A percentile compares a stretch with the other conserved stretches of the same genome.
Evolutionary conservation across 2,797 vertebrate species (phyloP).

Genomic region (Rhadinocentrus ornatus): DNA sequence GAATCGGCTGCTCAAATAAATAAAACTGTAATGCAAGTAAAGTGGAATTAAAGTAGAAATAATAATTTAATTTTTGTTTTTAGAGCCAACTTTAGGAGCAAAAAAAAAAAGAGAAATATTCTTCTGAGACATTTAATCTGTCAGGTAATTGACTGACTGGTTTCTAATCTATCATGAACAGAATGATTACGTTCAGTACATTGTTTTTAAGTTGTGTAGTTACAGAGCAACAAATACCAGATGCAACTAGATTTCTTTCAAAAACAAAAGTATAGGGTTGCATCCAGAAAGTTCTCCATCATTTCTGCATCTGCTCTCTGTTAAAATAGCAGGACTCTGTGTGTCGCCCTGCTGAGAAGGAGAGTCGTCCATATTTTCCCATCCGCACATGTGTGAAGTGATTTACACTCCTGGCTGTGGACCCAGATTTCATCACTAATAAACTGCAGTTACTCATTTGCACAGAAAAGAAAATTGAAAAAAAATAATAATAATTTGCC

Average conservation of each 20-base stretch:
- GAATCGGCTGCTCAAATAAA: background rate
- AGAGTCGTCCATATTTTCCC: slow-evolving; percentile 47
- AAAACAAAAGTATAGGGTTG: background rate
- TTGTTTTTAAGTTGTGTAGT: background rate
- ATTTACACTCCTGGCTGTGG: slow-evolving; percentile 56
- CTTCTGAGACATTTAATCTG: background rate
- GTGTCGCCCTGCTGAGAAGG: slow-evolving; percentile 1
- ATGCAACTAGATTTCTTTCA: background rate
- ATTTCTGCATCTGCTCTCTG: slow-evolving; percentile 6
- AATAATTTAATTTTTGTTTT: background rate
- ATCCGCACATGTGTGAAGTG: slow-evolving; percentile 55
- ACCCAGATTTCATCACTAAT: slow-evolving; percentile 58
- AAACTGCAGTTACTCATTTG: slow-evolving; percentile 42
- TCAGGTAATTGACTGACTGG: background rate
- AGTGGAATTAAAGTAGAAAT: background rate
- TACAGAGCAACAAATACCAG: background rate
- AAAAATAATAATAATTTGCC: slow-evolving; percentile 9
- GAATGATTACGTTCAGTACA: background rate
- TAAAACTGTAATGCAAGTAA: background rate
- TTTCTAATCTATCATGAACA: background rate
- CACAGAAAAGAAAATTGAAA: slow-evolving; percentile 19
- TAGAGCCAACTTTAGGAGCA: background rate
- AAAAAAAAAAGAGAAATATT: background rate
- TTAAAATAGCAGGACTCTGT: slow-evolving; percentile 23
- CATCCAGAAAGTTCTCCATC: background rate